Percentiles rank a stretch among this genome's conserved stretches.
Conservation (phyloP, 2,888 invertebrate genomes). For the Gymnoscelis rufifasciata region DNA sequence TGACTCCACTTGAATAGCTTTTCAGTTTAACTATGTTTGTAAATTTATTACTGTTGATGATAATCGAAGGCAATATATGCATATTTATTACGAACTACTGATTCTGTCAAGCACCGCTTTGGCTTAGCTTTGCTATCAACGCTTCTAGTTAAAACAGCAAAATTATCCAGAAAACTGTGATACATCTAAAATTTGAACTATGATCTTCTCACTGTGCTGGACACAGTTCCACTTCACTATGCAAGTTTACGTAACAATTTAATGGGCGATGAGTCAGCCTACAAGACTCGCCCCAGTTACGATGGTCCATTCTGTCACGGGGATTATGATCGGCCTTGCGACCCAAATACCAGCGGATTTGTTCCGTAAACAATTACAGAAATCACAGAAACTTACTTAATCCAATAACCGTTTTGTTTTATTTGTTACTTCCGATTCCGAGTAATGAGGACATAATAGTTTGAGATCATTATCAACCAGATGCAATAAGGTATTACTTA, state of each 20-base stretch:
- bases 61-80: too few species aligned
- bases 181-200: too few species aligned
- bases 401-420: slow-evolving; percentile 18
- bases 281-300: slow-evolving; percentile 46
- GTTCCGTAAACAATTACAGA: slow-evolving; percentile 45
- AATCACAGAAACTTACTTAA: slow-evolving; percentile 26
- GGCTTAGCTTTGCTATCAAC: too few species aligned
- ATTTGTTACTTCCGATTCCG: slow-evolving; percentile 15
- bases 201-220: too few species aligned
- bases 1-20: too few species aligned
- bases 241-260: slow-evolving; percentile 40
- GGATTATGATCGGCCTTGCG: slow-evolving; percentile 52
- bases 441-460: slow-evolving; percentile 6
- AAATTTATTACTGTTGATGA: too few species aligned
- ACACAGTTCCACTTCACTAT: too few species aligned
- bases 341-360: slow-evolving; percentile 52
- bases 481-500: not conserved
- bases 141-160: too few species aligned
- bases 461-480: slow-evolving; percentile 3
- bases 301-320: slow-evolving; percentile 45
- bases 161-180: too few species aligned
- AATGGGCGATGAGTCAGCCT: slow-evolving; percentile 43
- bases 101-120: too few species aligned
- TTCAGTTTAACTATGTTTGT: too few species aligned
- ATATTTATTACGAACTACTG: too few species aligned